A percentile compares a stretch with the other conserved stretches of the same genome.
Conservation (phyloP, 2,113 vertebrate genomes). For the Pandion haliaetus region DNA sequence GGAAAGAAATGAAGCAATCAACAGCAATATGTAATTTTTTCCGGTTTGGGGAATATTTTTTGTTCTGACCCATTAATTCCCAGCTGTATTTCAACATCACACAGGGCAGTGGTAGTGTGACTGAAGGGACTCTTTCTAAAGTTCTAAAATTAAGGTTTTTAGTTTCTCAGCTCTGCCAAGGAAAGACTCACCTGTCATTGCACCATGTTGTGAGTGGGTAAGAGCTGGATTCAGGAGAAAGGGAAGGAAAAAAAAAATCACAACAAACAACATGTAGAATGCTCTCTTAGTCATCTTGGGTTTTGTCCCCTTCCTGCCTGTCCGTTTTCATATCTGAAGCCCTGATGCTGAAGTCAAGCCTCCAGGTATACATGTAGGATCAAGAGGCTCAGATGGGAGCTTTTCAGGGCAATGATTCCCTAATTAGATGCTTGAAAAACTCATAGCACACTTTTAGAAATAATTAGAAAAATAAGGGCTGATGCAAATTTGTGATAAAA, state of each 20-base stretch:
- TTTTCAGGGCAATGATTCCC: background rate
- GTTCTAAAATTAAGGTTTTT: background rate
- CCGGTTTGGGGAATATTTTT: background rate
- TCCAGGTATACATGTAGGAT: background rate
- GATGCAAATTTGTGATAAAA: background rate
- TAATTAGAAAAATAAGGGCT: conserved; percentile 1
- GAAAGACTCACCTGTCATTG: background rate
- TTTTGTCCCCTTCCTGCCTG: background rate
- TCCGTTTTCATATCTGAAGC: background rate
- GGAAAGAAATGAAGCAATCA: conserved; percentile 58
- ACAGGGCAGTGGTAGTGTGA: background rate
- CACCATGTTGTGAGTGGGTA: background rate
- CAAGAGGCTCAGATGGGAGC: background rate
- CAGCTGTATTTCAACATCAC: conserved; percentile 34
- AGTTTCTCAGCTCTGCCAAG: background rate
- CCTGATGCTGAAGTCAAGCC: background rate
- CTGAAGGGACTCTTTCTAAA: background rate
- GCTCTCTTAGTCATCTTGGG: background rate
- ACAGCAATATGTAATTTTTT: background rate
- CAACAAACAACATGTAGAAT: background rate
- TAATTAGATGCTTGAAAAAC: background rate
- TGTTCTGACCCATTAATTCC: conserved; percentile 43
- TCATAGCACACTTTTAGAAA: background rate
- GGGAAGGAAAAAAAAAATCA: background rate
- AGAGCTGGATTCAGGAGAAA: background rate